Evolutionary conservation across 1,140 invertebrate genomes (phyloP).

Genomic region (Zaprionus lachaisei): DNA sequence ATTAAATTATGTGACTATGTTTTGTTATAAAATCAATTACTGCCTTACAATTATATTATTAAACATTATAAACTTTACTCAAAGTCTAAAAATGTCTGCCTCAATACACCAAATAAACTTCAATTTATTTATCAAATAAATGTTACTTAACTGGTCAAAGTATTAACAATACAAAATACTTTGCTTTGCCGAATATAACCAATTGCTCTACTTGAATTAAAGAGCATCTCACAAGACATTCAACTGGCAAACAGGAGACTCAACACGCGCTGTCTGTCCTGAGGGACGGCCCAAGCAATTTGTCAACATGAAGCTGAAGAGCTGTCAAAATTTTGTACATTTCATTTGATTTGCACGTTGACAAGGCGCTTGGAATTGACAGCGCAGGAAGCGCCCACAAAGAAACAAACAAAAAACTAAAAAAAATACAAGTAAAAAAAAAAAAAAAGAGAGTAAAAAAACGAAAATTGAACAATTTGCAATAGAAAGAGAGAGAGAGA

Average conservation of each 20-base stretch:
- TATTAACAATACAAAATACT: not conserved
- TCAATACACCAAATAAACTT: no score
- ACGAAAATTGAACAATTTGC: constrained; percentile 31
- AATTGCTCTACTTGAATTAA: not conserved
- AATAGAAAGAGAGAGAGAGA: constrained; percentile 3
- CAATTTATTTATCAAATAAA: not conserved
- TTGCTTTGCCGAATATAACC: not conserved
- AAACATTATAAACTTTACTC: no score
- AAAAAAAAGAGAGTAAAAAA: constrained; percentile 6
- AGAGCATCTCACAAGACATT: not conserved
- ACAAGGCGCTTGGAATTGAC: constrained; percentile 72
- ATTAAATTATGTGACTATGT: no score
- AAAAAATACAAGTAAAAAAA: constrained; percentile 24
- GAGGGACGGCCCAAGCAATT: not conserved
- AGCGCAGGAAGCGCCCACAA: constrained; percentile 40
- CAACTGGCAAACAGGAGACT: not conserved
- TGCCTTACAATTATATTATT: no score
- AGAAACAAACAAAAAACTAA: constrained; percentile 25
- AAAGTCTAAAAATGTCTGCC: no score
- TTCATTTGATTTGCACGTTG: constrained; percentile 59
- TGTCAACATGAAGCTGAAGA: constrained; percentile 15
- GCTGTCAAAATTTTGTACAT: constrained; percentile 53
- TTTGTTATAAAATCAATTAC: no score
- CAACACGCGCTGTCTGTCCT: not conserved
- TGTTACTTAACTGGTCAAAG: not conserved